These are phyloP conservation scores for Lymantria monacha DNA, from an alignment of 2,888 invertebrate species.

Conservation along the genomic window DNA sequence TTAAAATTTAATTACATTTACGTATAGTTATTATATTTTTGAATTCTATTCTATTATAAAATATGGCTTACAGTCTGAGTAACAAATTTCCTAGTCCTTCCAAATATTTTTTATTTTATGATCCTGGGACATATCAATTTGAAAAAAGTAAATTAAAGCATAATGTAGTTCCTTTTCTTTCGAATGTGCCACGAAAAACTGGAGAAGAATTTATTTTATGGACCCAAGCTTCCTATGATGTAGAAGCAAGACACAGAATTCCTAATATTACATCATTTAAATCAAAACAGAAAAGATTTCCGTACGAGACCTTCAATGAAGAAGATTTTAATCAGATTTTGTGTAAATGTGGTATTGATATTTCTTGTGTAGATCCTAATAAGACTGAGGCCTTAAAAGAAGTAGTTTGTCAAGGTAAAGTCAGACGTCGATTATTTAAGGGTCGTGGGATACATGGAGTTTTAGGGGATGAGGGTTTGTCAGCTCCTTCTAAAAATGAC, in stretches of 20 bases:
- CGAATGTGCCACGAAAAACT: constrained; percentile 47
- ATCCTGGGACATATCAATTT: constrained; percentile 62
- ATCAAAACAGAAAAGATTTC: constrained; percentile 60
- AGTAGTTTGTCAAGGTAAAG: constrained; percentile 50
- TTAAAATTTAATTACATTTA: too few species aligned
- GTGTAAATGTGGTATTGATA: constrained; percentile 56
- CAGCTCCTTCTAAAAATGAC: constrained; percentile 45
- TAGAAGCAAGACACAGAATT: constrained; percentile 36
- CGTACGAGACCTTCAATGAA: constrained; percentile 54
- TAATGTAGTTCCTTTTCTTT: constrained; percentile 56
- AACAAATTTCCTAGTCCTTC: constrained; percentile 47
- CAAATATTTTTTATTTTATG: constrained; percentile 47
- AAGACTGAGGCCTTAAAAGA: constrained; percentile 33
- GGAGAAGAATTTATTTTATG: constrained; percentile 37
- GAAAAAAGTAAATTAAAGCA: constrained; percentile 21
- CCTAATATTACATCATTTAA: constrained; percentile 54
- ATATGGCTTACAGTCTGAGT: constrained; percentile 55
- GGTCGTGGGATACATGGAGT: constrained; percentile 41
- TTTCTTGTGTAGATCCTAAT: constrained; percentile 50
- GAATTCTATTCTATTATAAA: background rate
- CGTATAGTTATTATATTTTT: too few species aligned
- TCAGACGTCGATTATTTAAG: constrained; percentile 48
- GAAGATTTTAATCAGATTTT: constrained; percentile 56
- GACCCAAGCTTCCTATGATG: constrained; percentile 56
- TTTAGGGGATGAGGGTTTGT: constrained; percentile 37